Evolutionary conservation across 2,888 invertebrate genomes (phyloP), one percentile per base, ranked within the genome.

Genomic region (Carabus problematicus): DNA sequence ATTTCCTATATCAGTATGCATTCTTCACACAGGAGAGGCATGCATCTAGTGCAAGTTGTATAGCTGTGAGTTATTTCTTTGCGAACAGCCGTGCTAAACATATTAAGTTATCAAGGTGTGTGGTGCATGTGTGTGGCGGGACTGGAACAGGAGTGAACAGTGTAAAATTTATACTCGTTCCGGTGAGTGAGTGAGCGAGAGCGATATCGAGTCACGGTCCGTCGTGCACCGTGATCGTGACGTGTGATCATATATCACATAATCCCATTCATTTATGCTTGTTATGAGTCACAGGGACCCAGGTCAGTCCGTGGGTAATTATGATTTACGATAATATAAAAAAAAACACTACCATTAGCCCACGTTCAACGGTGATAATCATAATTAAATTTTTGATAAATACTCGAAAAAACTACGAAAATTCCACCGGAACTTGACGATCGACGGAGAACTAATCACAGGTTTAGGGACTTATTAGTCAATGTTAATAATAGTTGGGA

Each of bases 241-340:
- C 42, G 14, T 39, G n/a, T 42, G 16, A 64, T 64, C 64, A 42
- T 64, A 54, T 64, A 64, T 64, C 54, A 64, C 52, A 41, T 56
- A n/a, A 3, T 8, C 29, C 52, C 41, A 55, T 64, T 64, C 55
- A 14, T 55, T 43, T 41, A 64, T 64, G 64, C 64, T 64, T 55
- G 64, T 64, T 64, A 64, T 64, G 55, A 64, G 54, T 64, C 64
- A 64, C 64, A 43, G 45, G 14, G 52, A 14, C 42, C 9, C 62
- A 49, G 54, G 41, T 64, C 64, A 64, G 12, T 52, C 16, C 19
- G 12, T 29, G 29, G 56, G 74, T 74, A 75, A 75, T 74, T 74
- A 73, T 73, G 72, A 72, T 72, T 73, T 73, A 74, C 71, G 74
- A 73, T 73, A 74, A 73, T 71, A 73, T 62, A 72, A 52, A 43